Percentiles rank a stretch among this genome's conserved stretches.
Evolutionary conservation across 2,888 invertebrate genomes (phyloP).

Genomic region (Lasioglossum pauxillum): DNA sequence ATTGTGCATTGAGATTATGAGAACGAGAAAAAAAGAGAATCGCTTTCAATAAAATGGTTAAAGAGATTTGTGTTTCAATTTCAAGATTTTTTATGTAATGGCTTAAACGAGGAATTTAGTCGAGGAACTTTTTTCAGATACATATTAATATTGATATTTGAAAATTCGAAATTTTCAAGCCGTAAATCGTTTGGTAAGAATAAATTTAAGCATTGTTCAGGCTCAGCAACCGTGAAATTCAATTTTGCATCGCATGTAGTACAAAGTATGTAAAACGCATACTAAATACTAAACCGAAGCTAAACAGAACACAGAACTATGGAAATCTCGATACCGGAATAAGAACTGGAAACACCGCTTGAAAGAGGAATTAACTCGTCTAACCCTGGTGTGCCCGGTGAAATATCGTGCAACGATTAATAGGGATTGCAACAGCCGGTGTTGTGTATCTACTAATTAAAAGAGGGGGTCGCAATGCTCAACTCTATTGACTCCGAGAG

Average conservation of each 20-base stretch:
- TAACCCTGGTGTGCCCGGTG: neutral
- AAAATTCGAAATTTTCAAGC: neutral
- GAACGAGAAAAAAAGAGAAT: neutral
- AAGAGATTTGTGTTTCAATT: neutral
- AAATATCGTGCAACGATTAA: constrained; percentile 44
- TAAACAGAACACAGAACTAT: neutral
- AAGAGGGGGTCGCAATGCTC: constrained; percentile 20
- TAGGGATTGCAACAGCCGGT: constrained; percentile 41
- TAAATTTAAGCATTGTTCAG: neutral
- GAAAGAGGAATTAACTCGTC: constrained; percentile 1
- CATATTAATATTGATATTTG: no score
- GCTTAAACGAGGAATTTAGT: no score
- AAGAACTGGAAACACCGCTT: neutral
- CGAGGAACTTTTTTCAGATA: no score
- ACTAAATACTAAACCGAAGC: neutral
- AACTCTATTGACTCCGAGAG: constrained; percentile 33
- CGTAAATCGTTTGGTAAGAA: neutral
- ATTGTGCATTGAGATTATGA: neutral
- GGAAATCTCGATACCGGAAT: neutral
- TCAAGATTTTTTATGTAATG: no score
- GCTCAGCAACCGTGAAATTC: neutral
- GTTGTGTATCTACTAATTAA: constrained; percentile 42
- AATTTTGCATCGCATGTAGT: neutral
- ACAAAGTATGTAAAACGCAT: no score
- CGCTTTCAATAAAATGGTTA: neutral